These are phyloP conservation scores for Pherbina coryleti DNA, from an alignment of 2,888 invertebrate genomes.

Conservation along the genomic window DNA sequence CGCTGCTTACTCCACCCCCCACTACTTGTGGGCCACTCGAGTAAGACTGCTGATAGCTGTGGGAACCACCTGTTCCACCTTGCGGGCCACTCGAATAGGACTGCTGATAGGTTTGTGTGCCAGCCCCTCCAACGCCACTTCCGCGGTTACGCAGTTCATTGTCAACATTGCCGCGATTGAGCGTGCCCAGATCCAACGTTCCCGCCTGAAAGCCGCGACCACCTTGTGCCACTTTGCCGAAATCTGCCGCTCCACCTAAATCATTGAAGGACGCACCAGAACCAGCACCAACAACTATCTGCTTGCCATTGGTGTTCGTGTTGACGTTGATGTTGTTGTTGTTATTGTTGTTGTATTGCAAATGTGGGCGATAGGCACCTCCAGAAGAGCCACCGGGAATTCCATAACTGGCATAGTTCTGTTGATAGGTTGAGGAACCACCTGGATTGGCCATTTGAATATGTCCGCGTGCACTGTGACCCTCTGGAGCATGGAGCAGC, in stretches of 20 bases:
- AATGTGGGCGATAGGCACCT: conserved; percentile 44
- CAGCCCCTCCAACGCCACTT: conserved; percentile 31
- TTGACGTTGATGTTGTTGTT: conserved; percentile 56
- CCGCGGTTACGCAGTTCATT: conserved; percentile 60
- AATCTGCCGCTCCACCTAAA: conserved; percentile 38
- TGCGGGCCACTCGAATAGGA: conserved; percentile 39
- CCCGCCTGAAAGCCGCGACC: conserved; percentile 62
- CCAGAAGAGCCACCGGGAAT: conserved; percentile 39
- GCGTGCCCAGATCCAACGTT: conserved; percentile 61
- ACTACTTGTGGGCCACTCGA: conserved; percentile 25
- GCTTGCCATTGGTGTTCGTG: conserved; percentile 38
- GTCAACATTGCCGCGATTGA: conserved; percentile 63
- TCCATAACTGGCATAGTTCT: conserved; percentile 41
- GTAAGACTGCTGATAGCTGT: conserved; percentile 31
- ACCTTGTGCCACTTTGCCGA: conserved; percentile 55
- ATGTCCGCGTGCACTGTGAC: conserved; percentile 58
- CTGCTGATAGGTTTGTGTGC: conserved; percentile 47
- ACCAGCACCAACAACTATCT: conserved; percentile 34
- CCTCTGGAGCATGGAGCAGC: conserved; percentile 18
- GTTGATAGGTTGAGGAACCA: conserved; percentile 41
- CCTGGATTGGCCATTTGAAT: conserved; percentile 60
- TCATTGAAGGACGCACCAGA: conserved; percentile 37
- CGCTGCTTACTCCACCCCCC: too few relatives aligned
- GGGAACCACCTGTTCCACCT: conserved; percentile 26
- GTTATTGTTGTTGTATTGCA: conserved; percentile 42